Evolutionary conservation across 2,888 invertebrate species (phyloP).

Genomic region (Acrocyrtus sp.): DNA sequence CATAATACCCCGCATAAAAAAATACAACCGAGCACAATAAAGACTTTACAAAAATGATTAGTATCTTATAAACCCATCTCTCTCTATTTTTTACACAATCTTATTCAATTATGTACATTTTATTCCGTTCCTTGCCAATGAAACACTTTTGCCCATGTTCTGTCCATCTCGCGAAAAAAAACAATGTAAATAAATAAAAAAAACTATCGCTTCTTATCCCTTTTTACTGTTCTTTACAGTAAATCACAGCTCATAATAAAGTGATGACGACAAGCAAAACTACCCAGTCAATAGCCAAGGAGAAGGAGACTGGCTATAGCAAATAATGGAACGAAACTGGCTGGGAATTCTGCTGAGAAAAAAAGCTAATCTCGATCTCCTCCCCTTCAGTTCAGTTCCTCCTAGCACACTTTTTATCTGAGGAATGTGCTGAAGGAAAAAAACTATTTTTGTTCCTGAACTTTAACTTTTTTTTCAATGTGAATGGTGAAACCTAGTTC

Average conservation of each 20-base stretch:
- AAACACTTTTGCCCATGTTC: constrained; percentile 17
- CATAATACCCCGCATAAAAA: not conserved
- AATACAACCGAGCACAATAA: not conserved
- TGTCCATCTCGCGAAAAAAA: too few species aligned
- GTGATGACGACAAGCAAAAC: constrained; percentile 20
- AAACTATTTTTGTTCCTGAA: not conserved
- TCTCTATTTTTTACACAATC: not conserved
- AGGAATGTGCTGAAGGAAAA: not conserved
- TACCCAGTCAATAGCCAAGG: not conserved
- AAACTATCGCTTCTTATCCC: not conserved
- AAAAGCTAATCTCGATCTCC: constrained; percentile 33
- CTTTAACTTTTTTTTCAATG: not conserved
- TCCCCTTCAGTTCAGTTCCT: constrained; percentile 25
- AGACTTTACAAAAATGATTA: not conserved
- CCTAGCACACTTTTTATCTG: constrained; percentile 15
- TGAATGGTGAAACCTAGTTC: not conserved
- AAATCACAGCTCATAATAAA: constrained; percentile 26
- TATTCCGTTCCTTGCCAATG: constrained; percentile 19
- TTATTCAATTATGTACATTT: too few species aligned
- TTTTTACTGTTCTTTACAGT: not conserved
- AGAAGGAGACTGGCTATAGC: not conserved
- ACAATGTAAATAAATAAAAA: not conserved
- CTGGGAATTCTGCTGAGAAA: constrained; percentile 43
- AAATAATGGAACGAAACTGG: not conserved
- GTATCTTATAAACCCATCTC: not conserved